Evolutionary conservation across 2,113 vertebrate genomes (phyloP), one percentile per base, ranked within the genome.

Genomic region (Dermatemys mawii): DNA sequence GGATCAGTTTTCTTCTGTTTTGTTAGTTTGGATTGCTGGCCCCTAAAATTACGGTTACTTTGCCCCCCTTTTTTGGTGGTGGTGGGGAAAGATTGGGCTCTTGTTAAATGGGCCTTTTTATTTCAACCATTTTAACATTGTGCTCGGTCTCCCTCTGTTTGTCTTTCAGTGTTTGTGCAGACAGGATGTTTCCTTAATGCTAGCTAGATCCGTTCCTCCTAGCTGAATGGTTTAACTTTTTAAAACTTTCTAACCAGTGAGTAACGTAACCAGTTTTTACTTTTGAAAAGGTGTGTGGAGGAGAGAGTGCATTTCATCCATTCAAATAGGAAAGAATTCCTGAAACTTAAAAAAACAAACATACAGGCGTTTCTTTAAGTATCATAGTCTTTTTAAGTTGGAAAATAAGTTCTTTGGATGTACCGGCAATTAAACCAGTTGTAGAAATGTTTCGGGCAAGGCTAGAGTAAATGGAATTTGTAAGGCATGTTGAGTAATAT

Each of bases 401-500:
- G 81, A 57, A 78, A 84, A 88, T 80, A 87, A 86, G 88, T 84
- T 92, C 81, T 93, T 73, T 19, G 91, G 94, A 78, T 93, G 90
- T 78, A 73, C 75, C 81, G 63, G 70, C 87, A 92, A 89, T 90
- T 95, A 49, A 35, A 12, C 86, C 60, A 85, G 91, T 24, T 27
- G 44, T 86, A 75, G 93, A 80, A 81, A 57, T 57, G 87, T 81
- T 32, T 38, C 49, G 88, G 93, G 89, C 96, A 86, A 94, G 93
- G 90, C 86, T 67, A 1, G 13, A 55, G 10, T 70, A 91, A 96
- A 96, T 84, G 26, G 96, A 92, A 89, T 29, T 76, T 91, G 95
- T 94, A 96, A 97, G 75, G 89, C 76, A 5, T 70, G 87, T 90
- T 84, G 50, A 95, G 91, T 88, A 97, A 96, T 89, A 90, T 1